phyloP scores from a whole-genome alignment of 2,797 vertebrate genomes.

The Falco novaeseelandiae region DNA sequence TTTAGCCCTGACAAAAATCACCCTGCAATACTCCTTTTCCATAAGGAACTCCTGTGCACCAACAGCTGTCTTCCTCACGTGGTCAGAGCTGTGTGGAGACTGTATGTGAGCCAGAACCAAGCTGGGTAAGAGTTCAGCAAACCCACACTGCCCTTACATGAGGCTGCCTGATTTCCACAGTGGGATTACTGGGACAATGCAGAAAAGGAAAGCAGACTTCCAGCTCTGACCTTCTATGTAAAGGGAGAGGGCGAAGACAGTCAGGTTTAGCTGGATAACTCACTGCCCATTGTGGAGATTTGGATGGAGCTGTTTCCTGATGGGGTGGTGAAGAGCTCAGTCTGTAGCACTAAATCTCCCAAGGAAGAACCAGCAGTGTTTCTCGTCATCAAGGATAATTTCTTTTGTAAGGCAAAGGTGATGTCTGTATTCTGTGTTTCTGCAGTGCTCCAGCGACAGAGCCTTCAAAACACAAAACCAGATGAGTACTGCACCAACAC shows the following conservation, averaged over 20 bases:
- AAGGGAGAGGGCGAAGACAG: not conserved
- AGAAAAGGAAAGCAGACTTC: not conserved
- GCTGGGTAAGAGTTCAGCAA: not conserved
- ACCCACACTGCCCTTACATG: not conserved
- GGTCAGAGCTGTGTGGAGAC: not conserved
- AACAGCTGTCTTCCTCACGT: not conserved
- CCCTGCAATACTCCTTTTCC: not conserved
- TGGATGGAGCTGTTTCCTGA: not conserved
- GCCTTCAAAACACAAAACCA: not conserved
- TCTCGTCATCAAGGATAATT: not conserved
- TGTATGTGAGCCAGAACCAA: not conserved
- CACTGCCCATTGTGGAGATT: not conserved
- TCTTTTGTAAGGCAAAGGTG: not conserved
- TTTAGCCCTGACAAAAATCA: not conserved
- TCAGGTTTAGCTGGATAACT: not conserved
- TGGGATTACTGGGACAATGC: not conserved
- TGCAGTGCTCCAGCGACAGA: not conserved
- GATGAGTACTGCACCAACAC: not conserved
- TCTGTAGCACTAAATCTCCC: not conserved
- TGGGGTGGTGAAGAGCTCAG: not conserved
- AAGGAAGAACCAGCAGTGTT: not conserved
- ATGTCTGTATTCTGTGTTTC: not conserved
- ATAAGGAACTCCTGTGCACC: not conserved
- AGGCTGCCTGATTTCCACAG: not conserved
- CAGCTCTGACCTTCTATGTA: not conserved